phyloP scores from a whole-genome alignment of 1,140 invertebrate genomes.

The Rhopalosiphum padi region DNA sequence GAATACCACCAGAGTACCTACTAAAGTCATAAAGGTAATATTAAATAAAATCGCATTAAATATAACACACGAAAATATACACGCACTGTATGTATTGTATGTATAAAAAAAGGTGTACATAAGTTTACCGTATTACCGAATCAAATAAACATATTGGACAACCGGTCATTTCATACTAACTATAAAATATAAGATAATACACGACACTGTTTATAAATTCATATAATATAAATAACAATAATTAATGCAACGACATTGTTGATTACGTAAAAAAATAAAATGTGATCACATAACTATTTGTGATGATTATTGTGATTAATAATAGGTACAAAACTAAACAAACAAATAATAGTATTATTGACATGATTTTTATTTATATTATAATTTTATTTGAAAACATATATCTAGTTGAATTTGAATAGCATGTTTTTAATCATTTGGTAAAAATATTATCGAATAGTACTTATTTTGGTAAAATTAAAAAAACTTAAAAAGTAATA shows the following conservation, averaged over 20 bases:
- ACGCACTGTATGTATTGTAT: no score
- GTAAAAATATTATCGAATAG: neutral
- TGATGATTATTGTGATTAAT: no score
- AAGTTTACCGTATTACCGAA: neutral
- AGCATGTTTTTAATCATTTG: neutral
- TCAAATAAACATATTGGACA: neutral
- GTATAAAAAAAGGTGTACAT: neutral
- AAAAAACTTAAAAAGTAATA: neutral
- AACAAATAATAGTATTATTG: neutral
- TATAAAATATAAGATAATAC: neutral
- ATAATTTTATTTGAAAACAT: neutral
- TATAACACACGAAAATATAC: no score
- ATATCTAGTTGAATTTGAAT: neutral
- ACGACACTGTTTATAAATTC: neutral
- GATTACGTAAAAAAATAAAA: no score
- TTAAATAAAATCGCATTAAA: no score
- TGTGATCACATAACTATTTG: no score
- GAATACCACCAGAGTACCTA: no score
- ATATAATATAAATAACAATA: neutral
- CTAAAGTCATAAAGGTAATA: no score
- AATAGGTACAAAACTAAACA: no score
- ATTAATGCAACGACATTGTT: no score
- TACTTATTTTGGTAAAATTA: no score
- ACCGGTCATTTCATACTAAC: rapidly evolving
- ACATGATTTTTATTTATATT: neutral